These are phyloP conservation scores for Paramuricea clavata DNA, from an alignment of 92 coral and sea anemone genomes.

Conservation along the genomic window DNA sequence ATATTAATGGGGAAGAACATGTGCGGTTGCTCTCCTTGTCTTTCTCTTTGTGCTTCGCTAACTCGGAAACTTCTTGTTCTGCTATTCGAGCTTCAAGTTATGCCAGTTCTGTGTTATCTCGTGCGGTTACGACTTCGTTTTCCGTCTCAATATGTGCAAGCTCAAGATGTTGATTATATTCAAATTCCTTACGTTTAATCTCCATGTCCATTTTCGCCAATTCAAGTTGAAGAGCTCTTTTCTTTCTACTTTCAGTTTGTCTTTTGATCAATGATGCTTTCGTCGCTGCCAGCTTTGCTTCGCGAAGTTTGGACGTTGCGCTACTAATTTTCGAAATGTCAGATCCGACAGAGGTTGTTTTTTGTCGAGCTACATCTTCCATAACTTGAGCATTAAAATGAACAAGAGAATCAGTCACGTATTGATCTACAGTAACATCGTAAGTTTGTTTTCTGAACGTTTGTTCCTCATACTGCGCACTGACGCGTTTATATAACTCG, in stretches of 20 bases:
- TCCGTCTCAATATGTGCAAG: constrained; percentile 33
- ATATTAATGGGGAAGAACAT: neutral
- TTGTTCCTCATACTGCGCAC: constrained; percentile 5
- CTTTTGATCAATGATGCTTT: constrained; percentile 23
- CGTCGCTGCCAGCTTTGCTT: constrained; percentile 24
- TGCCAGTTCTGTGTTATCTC: constrained; percentile 38
- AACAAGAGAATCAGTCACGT: neutral
- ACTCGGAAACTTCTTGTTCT: constrained; percentile 20
- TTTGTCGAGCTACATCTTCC: neutral
- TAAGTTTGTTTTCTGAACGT: neutral
- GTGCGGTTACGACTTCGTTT: constrained; percentile 11
- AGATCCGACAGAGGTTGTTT: neutral
- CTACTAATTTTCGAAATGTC: constrained; percentile 21
- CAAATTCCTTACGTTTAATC: constrained; percentile 52
- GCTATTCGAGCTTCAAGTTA: constrained; percentile 36
- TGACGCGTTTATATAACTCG: constrained; percentile 4
- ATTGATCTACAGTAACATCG: neutral
- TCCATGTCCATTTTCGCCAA: constrained; percentile 43
- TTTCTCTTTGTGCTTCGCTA: neutral
- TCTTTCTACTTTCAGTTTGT: constrained; percentile 24
- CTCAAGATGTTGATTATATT: constrained; percentile 46
- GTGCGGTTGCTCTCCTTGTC: neutral
- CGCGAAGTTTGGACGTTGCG: constrained; percentile 31
- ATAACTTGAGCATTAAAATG: constrained; percentile 46
- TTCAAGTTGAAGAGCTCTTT: constrained; percentile 39